Percentiles rank a stretch among this genome's conserved stretches.
Evolutionary conservation across 2,113 vertebrate species (phyloP).

Genomic region (Ursus arctos): DNA sequence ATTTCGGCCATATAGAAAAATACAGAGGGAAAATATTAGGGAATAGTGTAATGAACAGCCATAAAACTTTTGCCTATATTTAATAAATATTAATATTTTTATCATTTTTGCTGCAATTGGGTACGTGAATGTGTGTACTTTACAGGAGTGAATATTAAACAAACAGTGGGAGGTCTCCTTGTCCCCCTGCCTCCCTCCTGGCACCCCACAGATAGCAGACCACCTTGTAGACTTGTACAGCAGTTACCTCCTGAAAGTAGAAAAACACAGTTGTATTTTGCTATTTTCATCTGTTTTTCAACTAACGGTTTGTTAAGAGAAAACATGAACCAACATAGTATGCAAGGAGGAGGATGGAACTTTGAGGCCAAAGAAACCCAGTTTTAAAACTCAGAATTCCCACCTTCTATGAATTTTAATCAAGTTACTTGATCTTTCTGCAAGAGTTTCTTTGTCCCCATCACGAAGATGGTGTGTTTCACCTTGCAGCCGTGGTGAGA

Average conservation of each 20-base stretch:
- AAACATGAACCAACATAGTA: background rate
- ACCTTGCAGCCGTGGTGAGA: background rate
- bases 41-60: background rate
- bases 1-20: background rate
- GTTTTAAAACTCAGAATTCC: conserved; percentile 4
- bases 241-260: background rate
- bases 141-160: background rate
- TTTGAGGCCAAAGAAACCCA: background rate
- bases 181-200: rapidly evolving
- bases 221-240: background rate
- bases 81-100: background rate
- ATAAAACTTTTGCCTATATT: background rate
- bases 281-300: background rate
- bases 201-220: background rate
- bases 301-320: background rate
- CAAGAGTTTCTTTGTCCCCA: background rate
- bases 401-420: background rate
- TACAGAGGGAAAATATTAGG: background rate
- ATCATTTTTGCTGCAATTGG: background rate
- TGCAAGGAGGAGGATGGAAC: background rate
- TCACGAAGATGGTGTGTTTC: background rate
- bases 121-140: background rate
- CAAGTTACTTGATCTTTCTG: background rate
- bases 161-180: background rate
- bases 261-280: background rate